phyloP scores from a whole-genome alignment of 2,888 invertebrate genomes.

The Acleris literana region DNA sequence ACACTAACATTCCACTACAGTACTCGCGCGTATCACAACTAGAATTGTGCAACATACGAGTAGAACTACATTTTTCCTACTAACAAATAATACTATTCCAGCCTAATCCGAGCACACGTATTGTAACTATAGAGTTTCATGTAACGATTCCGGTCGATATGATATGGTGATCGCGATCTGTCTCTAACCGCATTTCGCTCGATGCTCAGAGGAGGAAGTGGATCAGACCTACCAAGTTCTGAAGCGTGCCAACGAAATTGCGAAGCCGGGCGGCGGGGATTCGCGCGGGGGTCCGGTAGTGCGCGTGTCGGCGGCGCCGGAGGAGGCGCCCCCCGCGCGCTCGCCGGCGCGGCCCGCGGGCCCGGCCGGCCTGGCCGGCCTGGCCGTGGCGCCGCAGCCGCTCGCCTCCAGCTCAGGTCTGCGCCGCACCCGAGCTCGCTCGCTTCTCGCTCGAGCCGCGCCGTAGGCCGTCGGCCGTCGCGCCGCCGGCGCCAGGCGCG shows the following conservation, averaged over 20 bases:
- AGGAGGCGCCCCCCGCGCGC: conserved; percentile 70
- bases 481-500: conserved; percentile 38
- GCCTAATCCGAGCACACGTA: conserved; percentile 43
- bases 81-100: conserved; percentile 39
- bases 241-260: conserved; percentile 96
- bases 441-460: conserved; percentile 73
- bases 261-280: conserved; percentile 84
- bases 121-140: conserved; percentile 44
- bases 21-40: conserved; percentile 18
- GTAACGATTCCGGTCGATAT: conserved; percentile 44
- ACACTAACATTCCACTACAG: conserved; percentile 55
- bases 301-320: conserved; percentile 68
- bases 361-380: conserved; percentile 59
- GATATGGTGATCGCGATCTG: conserved; percentile 48
- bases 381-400: conserved; percentile 87
- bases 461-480: conserved; percentile 65
- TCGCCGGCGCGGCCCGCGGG: conserved; percentile 74
- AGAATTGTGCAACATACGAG: conserved; percentile 41
- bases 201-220: conserved; percentile 87
- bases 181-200: conserved; percentile 73
- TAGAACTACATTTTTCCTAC: conserved; percentile 42
- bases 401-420: conserved; percentile 88
- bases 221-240: conserved; percentile 97
- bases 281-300: conserved; percentile 77
- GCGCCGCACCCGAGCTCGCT: conserved; percentile 73